Percentiles rank a stretch among this genome's conserved stretches.
Evolutionary conservation across 2,888 invertebrate species (phyloP).

Genomic region (Punctoribates punctum): DNA sequence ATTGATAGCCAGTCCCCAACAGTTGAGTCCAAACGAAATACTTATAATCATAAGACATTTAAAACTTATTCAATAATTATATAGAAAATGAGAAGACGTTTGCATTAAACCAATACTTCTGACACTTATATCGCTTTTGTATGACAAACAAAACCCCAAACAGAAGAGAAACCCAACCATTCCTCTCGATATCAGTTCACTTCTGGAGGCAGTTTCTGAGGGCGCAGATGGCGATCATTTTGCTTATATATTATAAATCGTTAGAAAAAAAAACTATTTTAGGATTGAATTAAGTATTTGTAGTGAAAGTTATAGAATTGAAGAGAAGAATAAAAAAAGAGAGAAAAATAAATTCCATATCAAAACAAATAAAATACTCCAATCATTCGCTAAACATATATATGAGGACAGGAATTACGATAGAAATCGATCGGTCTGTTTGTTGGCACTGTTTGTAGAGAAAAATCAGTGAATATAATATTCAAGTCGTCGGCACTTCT

Average conservation of each 20-base stretch:
- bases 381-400: slow-evolving; percentile 16
- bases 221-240: slow-evolving; percentile 30
- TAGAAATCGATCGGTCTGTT: not conserved
- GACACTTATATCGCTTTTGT: slow-evolving; percentile 18
- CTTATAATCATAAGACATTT: not conserved
- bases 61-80: slow-evolving; percentile 34
- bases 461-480: slow-evolving; percentile 8
- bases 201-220: not conserved
- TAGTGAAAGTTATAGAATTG: not conserved
- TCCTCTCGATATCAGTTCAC: not conserved
- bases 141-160: slow-evolving; percentile 8
- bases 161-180: not conserved
- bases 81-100: not conserved
- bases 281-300: slow-evolving; percentile 24
- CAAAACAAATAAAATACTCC: slow-evolving; percentile 31
- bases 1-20: slow-evolving; percentile 12
- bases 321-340: not conserved
- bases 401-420: not conserved
- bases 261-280: not conserved
- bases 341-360: slow-evolving; percentile 6
- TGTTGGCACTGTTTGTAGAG: not conserved
- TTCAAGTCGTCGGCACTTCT: slow-evolving; percentile 32
- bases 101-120: slow-evolving; percentile 13
- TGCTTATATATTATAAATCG: slow-evolving; percentile 8
- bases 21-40: not conserved